phyloP scores from a whole-genome alignment of 2,797 vertebrate genomes.

The Arctocebus calabarensis region DNA sequence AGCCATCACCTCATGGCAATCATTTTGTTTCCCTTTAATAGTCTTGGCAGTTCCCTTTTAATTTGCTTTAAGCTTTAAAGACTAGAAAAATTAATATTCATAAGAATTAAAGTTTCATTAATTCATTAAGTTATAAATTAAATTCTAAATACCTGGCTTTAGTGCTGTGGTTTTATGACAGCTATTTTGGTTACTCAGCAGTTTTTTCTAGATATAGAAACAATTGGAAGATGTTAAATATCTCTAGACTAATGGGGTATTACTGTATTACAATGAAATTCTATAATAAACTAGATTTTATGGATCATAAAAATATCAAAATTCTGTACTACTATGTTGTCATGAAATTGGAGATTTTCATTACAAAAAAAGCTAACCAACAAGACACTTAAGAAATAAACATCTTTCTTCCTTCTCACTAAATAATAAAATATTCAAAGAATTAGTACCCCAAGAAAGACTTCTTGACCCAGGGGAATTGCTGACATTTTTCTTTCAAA shows the following conservation, averaged over 20 bases:
- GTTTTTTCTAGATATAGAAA: background rate
- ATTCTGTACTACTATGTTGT: background rate
- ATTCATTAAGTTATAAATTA: conserved; percentile 27
- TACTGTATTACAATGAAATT: conserved; percentile 32
- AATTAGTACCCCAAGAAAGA: conserved; percentile 3
- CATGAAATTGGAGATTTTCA: conserved; percentile 25
- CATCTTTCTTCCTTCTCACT: background rate
- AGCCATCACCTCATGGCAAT: background rate
- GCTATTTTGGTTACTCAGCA: background rate
- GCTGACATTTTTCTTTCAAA: conserved; percentile 38
- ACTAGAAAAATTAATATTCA: background rate
- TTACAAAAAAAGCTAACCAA: background rate
- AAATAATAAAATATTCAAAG: conserved; percentile 46
- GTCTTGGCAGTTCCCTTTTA: background rate
- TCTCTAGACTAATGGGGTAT: background rate
- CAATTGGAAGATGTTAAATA: conserved; percentile 29
- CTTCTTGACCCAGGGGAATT: background rate
- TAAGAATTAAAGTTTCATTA: conserved; percentile 29
- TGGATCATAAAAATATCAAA: conserved; percentile 54
- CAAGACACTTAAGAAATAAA: conserved; percentile 25
- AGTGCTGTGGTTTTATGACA: background rate
- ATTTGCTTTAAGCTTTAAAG: conserved; percentile 35
- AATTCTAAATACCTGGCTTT: conserved; percentile 28
- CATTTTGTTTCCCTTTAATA: conserved; percentile 31
- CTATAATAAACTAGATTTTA: conserved; percentile 40